Evolutionary conservation across 2,113 vertebrate genomes (phyloP), one percentile per base, ranked within the genome.

Genomic region (Hassar affinis): DNA sequence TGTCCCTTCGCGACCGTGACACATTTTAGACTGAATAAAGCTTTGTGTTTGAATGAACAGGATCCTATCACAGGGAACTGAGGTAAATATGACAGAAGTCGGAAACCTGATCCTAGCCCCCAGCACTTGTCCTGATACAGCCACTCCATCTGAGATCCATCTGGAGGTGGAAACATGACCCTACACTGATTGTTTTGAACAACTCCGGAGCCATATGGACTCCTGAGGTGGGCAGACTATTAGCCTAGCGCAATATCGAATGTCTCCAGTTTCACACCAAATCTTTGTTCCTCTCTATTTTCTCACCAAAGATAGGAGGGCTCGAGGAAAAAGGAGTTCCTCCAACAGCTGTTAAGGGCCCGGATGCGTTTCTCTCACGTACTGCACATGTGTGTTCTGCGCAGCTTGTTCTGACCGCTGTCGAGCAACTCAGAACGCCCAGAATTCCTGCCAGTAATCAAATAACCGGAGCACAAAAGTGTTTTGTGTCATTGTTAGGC

Each of bases 401-500:
- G 69, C 61, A n/a, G 75, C 69, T 83, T 30, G 25, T 76, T 76
- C 74, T 56, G 85, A 62, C 45, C 59, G 69, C 79, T 51, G 38
- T 38, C 38, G 27, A 14, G 77, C 80, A 86, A 69, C 42, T 66
- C 69, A 25, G 72, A 80, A 86, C 84, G 68, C 74, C 79, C 84
- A 54, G 72, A 78, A 88, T 86, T 89, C 88, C 87, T 89, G 84
- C 22, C 81, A 83, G 89, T 90, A 92, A 93, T 93, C 92, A 90
- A 88, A 91, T 90, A 80, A 80, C 86, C n/a, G 89, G 87, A 61
- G 22, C 82, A 78, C 78, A 88, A 86, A 88, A 88, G 83, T 85
- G 90, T 91, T 92, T 90, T 92, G 91, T 92, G 90, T 89, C 87
- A 89, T 89, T 88, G 87, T 89, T 85, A 87, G 88, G 88, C 76